Conservation (phyloP, 2,797 vertebrate genomes). For the Melopsittacus undulatus region DNA sequence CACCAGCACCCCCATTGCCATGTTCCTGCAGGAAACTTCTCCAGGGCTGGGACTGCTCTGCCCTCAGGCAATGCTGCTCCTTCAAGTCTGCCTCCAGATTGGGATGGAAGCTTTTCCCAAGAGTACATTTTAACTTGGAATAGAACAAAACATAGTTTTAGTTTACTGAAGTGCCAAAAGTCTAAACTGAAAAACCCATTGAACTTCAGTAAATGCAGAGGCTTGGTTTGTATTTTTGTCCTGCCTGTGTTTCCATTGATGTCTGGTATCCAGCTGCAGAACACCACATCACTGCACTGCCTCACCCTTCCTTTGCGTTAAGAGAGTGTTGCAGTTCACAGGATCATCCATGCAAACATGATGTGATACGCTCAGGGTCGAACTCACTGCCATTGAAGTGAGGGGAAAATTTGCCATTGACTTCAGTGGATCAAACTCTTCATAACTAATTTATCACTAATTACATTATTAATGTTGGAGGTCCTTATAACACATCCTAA, state of each 20-base stretch:
- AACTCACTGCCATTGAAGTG: background rate
- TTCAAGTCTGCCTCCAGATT: background rate
- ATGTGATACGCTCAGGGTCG: background rate
- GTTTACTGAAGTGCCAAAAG: conserved; percentile 13
- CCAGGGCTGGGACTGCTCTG: background rate
- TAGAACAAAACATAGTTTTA: background rate
- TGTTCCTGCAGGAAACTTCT: fast-evolving
- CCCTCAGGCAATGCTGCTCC: background rate
- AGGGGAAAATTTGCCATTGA: background rate
- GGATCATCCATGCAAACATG: conserved; percentile 14
- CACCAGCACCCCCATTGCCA: fast-evolving
- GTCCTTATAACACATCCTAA: background rate
- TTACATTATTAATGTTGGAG: conserved; percentile 16
- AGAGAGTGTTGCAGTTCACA: conserved; percentile 35
- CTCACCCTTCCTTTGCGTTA: background rate
- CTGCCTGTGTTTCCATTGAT: background rate
- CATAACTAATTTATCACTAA: conserved; percentile 62
- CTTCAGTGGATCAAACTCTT: conserved; percentile 27
- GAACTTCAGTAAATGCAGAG: conserved; percentile 8
- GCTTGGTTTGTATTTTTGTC: background rate
- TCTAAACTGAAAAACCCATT: background rate
- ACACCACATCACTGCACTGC: background rate
- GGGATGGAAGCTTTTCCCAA: background rate
- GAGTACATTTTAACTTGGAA: background rate
- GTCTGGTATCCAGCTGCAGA: background rate